Conservation (phyloP, 2,797 vertebrate genomes). For the Huso huso region DNA sequence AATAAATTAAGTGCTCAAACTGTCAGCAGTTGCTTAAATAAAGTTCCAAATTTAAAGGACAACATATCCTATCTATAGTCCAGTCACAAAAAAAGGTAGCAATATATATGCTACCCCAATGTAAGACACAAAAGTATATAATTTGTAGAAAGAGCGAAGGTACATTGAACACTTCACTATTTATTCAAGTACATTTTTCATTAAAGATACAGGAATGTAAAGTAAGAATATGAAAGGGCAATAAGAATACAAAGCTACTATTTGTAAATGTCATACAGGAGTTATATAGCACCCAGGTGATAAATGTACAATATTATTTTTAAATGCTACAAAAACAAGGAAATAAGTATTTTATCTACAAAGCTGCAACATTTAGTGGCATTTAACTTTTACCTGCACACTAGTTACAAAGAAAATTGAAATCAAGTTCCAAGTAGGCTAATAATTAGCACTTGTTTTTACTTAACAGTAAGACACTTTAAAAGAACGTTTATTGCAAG, state of each 20-base stretch:
- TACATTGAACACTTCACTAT: constrained; percentile 47
- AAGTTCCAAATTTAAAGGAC: no score
- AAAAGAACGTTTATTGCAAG: neutral
- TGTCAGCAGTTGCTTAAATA: no score
- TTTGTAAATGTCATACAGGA: constrained; percentile 50
- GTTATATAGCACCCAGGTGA: no score
- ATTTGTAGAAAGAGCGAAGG: neutral
- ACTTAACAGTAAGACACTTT: no score
- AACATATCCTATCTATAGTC: no score
- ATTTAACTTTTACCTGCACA: constrained; percentile 32
- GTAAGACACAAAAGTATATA: neutral
- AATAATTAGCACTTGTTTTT: no score
- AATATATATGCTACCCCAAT: no score
- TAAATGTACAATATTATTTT: constrained; percentile 18
- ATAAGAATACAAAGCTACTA: constrained; percentile 53
- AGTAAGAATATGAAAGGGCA: constrained; percentile 53
- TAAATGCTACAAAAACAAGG: constrained; percentile 38
- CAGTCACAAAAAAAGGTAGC: no score
- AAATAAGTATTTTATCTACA: constrained; percentile 15
- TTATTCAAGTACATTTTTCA: constrained; percentile 66
- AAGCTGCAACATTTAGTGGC: constrained; percentile 45
- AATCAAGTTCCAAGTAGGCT: no score
- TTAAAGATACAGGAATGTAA: constrained; percentile 52
- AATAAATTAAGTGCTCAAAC: no score
- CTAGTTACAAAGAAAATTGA: no score